Conservation (phyloP, 1,140 invertebrate species). For the Zaprionus vittiger region DNA sequence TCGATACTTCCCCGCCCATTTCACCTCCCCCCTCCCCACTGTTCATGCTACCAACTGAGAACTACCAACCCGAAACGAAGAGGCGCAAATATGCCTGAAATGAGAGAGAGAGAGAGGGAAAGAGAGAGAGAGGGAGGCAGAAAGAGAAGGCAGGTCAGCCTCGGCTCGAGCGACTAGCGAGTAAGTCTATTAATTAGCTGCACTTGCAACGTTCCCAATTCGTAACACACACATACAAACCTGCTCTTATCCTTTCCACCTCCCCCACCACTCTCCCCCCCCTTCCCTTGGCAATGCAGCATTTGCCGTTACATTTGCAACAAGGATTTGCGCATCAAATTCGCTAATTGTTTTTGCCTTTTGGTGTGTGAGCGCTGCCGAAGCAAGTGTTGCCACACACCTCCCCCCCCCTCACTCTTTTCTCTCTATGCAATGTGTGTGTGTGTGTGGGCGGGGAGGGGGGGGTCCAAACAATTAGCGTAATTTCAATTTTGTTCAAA, state of each 20-base stretch:
- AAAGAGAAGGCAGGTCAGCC: background rate
- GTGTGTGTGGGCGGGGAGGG: background rate
- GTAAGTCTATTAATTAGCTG: conserved; percentile 7
- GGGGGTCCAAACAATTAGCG: conserved; percentile 82
- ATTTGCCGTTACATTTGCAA: conserved; percentile 54
- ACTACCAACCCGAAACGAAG: too few relatives aligned
- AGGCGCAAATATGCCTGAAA: background rate
- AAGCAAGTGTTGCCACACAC: background rate
- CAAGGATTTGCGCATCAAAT: conserved; percentile 78
- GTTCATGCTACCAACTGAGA: too few relatives aligned
- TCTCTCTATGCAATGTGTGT: background rate
- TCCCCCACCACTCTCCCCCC: background rate
- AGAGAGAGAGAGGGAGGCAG: background rate
- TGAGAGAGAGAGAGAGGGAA: background rate
- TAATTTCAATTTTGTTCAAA: conserved; percentile 84
- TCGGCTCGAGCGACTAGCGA: conserved; percentile 3
- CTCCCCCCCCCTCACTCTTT: background rate
- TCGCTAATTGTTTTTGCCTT: conserved; percentile 80
- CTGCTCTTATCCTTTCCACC: too few relatives aligned
- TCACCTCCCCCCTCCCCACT: too few relatives aligned
- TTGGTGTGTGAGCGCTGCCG: conserved; percentile 18
- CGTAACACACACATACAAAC: background rate
- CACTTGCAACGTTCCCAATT: conserved; percentile 11
- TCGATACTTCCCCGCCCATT: too few relatives aligned
- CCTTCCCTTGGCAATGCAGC: background rate